Evolutionary conservation across 2,113 vertebrate species (phyloP), one percentile per base, ranked within the genome.

Genomic region (Bujurquina vittata): DNA sequence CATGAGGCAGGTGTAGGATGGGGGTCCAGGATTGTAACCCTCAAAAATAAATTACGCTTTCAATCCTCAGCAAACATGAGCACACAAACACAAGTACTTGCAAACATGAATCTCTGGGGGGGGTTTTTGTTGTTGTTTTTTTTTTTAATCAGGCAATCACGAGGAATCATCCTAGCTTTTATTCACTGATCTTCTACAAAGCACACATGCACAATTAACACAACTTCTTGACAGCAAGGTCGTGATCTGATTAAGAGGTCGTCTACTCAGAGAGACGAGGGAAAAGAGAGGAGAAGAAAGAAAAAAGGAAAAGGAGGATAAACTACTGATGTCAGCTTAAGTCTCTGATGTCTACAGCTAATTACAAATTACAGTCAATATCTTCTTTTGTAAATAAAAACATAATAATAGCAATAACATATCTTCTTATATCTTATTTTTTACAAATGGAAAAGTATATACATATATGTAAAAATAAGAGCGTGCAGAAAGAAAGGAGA

Each of bases 291-390:
- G 49, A 12, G 12, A 37, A 63, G 77, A 74, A 58, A 82, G 49
- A 54, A 26, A 72, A 26, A 77, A 79, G 72, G 85, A 67, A 78
- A 33, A 73, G 18, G 79, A 76, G 80, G 85, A 89, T 90, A 92
- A 93, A 93, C 89, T 94, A 92, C 89, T 84, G 74, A 90, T 88
- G 61, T 57, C 37, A 22, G 88, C 87, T 93, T 59, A 60, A 87
- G 80, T 90, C 67, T 87, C 90, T 91, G 93, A 94, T 89, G 88
- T 94, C 89, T 92, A 60, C 49, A 90, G 92, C 88, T 93, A 94
- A 93, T 94, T 94, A 92, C 84, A 89, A 92, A 94, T 92, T 92
- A 92, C 92, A 94, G 85, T 88, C 87, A 75, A 88, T 92, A 94
- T 93, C 89, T 86, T 87, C 86, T 85, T 91, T 90, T 86, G 86